Conservation (phyloP, 2,888 invertebrate genomes). For the Ectemnius cavifrons region DNA sequence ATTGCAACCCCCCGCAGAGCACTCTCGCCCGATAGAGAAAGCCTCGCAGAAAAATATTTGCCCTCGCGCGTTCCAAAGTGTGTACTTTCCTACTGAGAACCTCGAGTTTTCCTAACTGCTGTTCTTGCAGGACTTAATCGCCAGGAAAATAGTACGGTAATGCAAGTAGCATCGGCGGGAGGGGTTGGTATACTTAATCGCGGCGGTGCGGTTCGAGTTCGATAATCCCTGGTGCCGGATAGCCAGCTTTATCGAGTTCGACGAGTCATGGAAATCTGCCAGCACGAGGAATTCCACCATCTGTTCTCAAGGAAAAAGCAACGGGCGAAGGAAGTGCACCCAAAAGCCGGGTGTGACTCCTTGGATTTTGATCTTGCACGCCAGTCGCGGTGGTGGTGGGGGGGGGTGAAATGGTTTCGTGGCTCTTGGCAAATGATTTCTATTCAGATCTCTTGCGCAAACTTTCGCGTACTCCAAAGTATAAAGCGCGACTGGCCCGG, state of each 20-base stretch:
- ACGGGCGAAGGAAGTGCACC: not conserved
- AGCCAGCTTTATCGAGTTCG: slow-evolving; percentile 8
- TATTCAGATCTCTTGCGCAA: not conserved
- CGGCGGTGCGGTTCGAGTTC: not conserved
- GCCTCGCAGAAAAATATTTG: too few relatives aligned
- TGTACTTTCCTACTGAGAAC: too few relatives aligned
- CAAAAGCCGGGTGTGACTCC: not conserved
- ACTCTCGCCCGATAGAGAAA: too few relatives aligned
- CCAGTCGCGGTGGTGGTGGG: too few relatives aligned
- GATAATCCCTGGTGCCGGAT: not conserved
- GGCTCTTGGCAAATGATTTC: not conserved
- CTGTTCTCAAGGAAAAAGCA: not conserved
- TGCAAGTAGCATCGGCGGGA: too few relatives aligned
- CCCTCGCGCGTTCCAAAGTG: too few relatives aligned
- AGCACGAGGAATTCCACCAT: not conserved
- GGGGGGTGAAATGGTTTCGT: not conserved
- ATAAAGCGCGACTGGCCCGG: not conserved
- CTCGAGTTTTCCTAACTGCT: too few relatives aligned
- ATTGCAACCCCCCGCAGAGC: too few relatives aligned
- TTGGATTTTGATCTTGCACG: too few relatives aligned
- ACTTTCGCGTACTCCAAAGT: not conserved
- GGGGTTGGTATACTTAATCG: not conserved
- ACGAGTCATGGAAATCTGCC: slow-evolving; percentile 7
- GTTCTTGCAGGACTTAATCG: too few relatives aligned
- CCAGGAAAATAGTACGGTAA: too few relatives aligned